Evolutionary conservation across 64 coral and sea anemone species (phyloP), one percentile per base, ranked within the genome.

Genomic region (Montipora foliosa): DNA sequence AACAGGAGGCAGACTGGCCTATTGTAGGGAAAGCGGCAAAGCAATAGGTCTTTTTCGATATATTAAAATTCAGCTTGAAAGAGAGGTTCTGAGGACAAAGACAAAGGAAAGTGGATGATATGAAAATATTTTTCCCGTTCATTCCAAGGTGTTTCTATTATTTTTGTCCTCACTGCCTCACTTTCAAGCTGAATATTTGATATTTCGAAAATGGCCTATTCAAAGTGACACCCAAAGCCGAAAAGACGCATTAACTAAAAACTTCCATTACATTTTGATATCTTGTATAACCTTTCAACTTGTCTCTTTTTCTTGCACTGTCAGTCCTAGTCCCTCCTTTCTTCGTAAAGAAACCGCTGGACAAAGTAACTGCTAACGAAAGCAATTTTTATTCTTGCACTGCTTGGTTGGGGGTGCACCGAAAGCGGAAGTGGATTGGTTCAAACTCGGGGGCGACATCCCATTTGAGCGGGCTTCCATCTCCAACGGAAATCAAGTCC

Each of bases 371-470:
- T 69, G 44, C 47, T 24, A 68, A 74, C 15, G 87, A 90, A 68
- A 80, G 62, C 93, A 48, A 72, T 60, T 74, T 29, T 69, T 83
- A 44, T 44, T 22, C 52, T 77, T 94, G 20, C 24, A 47, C 49
- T 94, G 93, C 74, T 13, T 46, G 72, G 78, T 90, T 68, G 44
- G 66, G 47, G 87, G 87, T 76, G 75, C 71, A 11, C 86, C 93
- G 44, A 14, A 94, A 50, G 87, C 87, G 72, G 76, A 66, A 68
- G 83, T 94, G 51, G 87, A 94, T 24, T 94, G 93, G 93, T 80
- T 44, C 7, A 83, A 88, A 76, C 87, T 83, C 44, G 79, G 73
- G 50, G 87, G 47, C 4, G 22, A 59, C 12, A 46, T 94, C 62
- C 87, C 93, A 62, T 62, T 68, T 8, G n/a, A 60, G 46, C 83